Evolutionary conservation across 2,888 invertebrate species (phyloP), one percentile per base, ranked within the genome.

Genomic region (Troides oblongomaculatus): DNA sequence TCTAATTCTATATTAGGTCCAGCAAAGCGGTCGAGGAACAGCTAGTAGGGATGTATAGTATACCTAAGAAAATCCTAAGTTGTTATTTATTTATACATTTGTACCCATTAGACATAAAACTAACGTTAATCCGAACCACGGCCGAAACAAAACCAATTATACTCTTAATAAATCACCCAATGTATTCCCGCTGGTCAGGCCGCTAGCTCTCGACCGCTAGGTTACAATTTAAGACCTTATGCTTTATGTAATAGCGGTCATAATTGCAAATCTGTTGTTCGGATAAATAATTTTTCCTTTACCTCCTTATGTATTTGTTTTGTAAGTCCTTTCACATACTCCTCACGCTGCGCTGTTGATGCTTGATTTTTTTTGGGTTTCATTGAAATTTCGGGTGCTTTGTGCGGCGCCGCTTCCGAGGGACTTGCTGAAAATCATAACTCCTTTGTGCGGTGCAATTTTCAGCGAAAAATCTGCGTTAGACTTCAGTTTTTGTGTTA

Each of bases 111-210:
- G 81, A 76, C 79, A 78, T 85, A 84, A 85, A 88, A 87, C 82
- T 84, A 81, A 81, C 84, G 82, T 88, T 87, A 87, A 84, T 85
- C 74, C 81, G 75, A 81, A 78, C 86, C 87, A 86, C 85, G 85
- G 83, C 84, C 84, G 78, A 84, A 86, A 87, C 86, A 88, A 88
- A 88, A 85, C 85, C 87, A 88, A 88, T 88, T 88, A 87, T 84
- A 82, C 82, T 82, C 80, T 81, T 80, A 79, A 87, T 89, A 88
- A 89, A 88, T 88, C 88, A 88, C 82, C 73, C 76, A 76, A 79
- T 79, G 79, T 79, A 80, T 78, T 72, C 75, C 80, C 80, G 74
- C 57, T 69, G 73, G 74, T 72, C 74, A 73, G 66, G 61, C 66
- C 61, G 56, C 62, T 63, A 62, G 67, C 56, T 59, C 60, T 53